A percentile compares a stretch with the other conserved stretches of the same genome.
Evolutionary conservation across 1,140 invertebrate genomes (phyloP).

Genomic region (Yoshiicerus persimilis): DNA sequence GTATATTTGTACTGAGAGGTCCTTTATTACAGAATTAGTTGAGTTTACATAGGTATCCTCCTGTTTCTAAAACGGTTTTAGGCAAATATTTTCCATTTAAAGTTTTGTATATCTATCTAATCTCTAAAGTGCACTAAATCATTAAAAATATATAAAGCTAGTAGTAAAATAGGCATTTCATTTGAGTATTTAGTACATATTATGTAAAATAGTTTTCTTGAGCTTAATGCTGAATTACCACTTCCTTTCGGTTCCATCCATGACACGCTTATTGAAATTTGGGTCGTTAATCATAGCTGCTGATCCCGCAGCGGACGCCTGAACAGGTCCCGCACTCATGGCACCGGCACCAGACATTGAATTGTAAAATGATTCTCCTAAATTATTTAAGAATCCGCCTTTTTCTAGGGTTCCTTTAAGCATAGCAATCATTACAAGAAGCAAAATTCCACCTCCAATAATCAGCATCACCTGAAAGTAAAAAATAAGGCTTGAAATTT

Average conservation of each 20-base stretch:
- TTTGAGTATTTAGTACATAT: background rate
- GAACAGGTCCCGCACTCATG: conserved; percentile 15
- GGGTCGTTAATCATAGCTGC: background rate
- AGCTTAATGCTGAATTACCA: background rate
- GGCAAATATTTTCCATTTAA: too few species aligned
- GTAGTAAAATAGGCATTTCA: background rate
- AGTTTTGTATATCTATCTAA: too few species aligned
- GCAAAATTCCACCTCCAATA: conserved; percentile 30
- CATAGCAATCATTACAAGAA: conserved; percentile 24
- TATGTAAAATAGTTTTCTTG: background rate
- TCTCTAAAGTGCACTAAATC: too few species aligned
- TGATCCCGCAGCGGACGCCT: background rate
- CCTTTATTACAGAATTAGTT: too few species aligned
- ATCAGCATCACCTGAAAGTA: conserved; percentile 17
- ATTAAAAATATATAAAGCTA: background rate
- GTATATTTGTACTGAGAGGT: too few species aligned
- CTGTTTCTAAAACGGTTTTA: too few species aligned
- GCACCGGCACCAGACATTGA: background rate
- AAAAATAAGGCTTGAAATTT: too few species aligned
- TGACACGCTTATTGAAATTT: background rate
- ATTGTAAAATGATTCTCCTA: background rate
- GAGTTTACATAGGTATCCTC: too few species aligned
- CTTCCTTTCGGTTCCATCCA: background rate
- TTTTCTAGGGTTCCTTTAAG: background rate
- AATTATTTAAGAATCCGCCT: conserved; percentile 14